Percentiles rank a stretch among this genome's conserved stretches.
Evolutionary conservation across 2,113 vertebrate species (phyloP).

Genomic region (Shinisaurus crocodilurus): DNA sequence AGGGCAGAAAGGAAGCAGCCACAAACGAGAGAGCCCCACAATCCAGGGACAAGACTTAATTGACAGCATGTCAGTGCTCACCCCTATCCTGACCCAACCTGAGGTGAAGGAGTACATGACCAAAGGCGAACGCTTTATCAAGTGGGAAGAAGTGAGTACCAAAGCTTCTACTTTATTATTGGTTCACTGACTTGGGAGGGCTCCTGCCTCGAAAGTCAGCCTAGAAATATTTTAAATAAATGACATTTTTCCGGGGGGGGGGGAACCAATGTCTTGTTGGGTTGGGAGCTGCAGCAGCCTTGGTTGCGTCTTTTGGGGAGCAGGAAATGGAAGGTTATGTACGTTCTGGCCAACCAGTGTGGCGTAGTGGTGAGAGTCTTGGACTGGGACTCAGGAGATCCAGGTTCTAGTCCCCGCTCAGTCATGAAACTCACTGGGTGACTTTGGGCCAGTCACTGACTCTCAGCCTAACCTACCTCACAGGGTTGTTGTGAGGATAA

Average conservation of each 20-base stretch:
- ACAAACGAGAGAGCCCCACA: constrained; percentile 40
- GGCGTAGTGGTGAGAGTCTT: too few relatives aligned
- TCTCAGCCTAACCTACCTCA: too few relatives aligned
- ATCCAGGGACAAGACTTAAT: constrained; percentile 4
- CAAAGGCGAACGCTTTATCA: constrained; percentile 94
- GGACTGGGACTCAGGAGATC: too few relatives aligned
- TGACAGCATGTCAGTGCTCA: constrained; percentile 85
- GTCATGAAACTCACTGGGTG: too few relatives aligned
- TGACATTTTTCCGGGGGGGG: too few relatives aligned
- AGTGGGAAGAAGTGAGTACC: constrained; percentile 95
- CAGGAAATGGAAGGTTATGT: background rate
- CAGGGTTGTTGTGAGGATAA: too few relatives aligned
- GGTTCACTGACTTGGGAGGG: background rate
- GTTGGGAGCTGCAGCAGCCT: accelerated
- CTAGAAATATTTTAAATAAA: background rate
- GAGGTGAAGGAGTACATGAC: constrained; percentile 89
- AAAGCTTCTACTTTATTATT: accelerated
- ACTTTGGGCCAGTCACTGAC: too few relatives aligned
- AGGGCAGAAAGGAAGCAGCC: constrained; percentile 54
- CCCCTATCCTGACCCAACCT: constrained; percentile 78
- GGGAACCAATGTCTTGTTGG: accelerated
- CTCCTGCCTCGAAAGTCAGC: background rate
- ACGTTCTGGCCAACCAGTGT: background rate
- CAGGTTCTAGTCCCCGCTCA: too few relatives aligned
- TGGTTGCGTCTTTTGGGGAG: background rate